Conservation (phyloP, 2,797 vertebrate genomes). For the Intellagama lesueurii region DNA sequence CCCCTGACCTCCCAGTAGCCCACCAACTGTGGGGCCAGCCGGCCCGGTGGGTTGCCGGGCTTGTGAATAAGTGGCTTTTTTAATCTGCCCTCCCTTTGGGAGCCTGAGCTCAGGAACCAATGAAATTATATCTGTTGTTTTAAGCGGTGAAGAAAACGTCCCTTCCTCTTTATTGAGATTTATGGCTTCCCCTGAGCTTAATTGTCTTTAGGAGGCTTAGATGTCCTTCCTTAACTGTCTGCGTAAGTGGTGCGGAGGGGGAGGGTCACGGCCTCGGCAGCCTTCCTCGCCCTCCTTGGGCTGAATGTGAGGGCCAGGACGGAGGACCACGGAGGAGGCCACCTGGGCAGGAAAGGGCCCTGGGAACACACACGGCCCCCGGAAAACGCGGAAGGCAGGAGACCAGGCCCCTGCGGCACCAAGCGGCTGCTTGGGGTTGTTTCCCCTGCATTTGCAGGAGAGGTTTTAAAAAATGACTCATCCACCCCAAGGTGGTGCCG, state of each 20-base stretch:
- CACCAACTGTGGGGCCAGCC: constrained; percentile 52
- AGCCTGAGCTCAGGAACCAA: constrained; percentile 75
- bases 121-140: constrained; percentile 80
- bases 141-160: constrained; percentile 76
- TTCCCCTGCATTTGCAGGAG: no score
- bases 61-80: constrained; percentile 79
- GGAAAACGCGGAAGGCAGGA: not conserved
- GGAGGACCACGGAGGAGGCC: not conserved
- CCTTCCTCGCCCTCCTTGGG: constrained; percentile 54
- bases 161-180: constrained; percentile 78
- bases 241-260: constrained; percentile 77
- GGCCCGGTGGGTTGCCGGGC: constrained; percentile 17
- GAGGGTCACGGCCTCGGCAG: constrained; percentile 79
- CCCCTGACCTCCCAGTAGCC: constrained; percentile 65
- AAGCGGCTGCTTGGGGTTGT: no score
- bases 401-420: no score
- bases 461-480: no score
- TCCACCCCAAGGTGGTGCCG: no score
- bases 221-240: constrained; percentile 75
- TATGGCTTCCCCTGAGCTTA: constrained; percentile 79
- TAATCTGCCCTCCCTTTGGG: constrained; percentile 76
- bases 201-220: constrained; percentile 75
- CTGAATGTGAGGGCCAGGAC: no score
- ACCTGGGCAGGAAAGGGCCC: not conserved
- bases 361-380: not conserved